phyloP scores from a whole-genome alignment of 2,797 vertebrate species.

The Oceanodroma leucorhoa region DNA sequence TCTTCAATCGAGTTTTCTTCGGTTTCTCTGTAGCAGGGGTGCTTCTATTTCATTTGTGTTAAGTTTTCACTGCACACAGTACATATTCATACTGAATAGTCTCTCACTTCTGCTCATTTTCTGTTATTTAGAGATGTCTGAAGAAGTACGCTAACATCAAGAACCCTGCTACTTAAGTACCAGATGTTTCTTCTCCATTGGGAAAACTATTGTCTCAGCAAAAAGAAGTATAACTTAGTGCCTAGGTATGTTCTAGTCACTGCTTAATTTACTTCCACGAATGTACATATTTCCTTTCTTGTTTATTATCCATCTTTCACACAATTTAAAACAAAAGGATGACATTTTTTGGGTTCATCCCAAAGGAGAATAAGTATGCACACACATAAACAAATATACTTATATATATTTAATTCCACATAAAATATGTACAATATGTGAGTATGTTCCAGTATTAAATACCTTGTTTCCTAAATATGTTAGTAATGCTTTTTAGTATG shows the following conservation, averaged over 20 bases:
- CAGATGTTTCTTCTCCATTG: background rate
- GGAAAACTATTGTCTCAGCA: background rate
- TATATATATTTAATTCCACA: background rate
- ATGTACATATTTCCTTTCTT: background rate
- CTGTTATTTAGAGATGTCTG: background rate
- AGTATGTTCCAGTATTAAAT: background rate
- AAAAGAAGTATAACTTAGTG: background rate
- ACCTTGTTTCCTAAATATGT: background rate
- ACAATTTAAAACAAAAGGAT: background rate
- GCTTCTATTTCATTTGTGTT: background rate
- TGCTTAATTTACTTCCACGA: background rate
- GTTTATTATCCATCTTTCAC: background rate
- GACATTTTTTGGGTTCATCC: background rate
- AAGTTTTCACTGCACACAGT: background rate
- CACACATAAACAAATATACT: background rate
- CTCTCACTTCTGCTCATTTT: background rate
- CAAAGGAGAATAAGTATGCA: background rate
- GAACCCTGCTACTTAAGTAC: background rate
- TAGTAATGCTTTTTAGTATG: background rate
- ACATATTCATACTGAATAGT: background rate
- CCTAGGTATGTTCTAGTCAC: background rate
- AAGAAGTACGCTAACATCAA: constrained; percentile 19
- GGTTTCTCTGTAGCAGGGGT: background rate
- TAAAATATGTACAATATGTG: background rate
- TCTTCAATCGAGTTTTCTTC: background rate